phyloP scores from a whole-genome alignment of 2,113 vertebrate genomes.

The Sterna hirundo region DNA sequence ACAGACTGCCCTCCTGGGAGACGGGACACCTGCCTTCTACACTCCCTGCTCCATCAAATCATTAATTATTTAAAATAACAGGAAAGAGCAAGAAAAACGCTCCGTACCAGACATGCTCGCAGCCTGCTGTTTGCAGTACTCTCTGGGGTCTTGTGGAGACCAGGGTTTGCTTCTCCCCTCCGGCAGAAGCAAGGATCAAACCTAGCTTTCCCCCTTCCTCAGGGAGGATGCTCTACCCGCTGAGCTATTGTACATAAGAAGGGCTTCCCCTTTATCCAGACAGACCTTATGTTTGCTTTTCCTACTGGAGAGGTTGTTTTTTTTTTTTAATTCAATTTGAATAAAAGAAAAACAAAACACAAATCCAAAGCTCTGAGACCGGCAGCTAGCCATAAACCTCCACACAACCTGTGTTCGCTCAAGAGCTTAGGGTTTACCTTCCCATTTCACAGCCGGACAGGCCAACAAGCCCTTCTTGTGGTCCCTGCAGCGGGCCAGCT shows the following conservation, averaged over 20 bases:
- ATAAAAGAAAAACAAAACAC: not conserved
- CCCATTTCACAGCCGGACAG: not conserved
- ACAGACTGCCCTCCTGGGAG: conserved; percentile 43
- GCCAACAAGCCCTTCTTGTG: not conserved
- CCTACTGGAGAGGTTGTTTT: not conserved
- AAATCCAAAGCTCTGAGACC: not conserved
- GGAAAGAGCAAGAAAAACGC: conserved; percentile 37
- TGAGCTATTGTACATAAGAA: not conserved
- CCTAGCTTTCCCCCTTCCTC: not conserved
- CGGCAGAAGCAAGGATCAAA: conserved; percentile 26
- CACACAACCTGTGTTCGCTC: rapidly evolving
- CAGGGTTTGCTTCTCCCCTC: conserved; percentile 35
- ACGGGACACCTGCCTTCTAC: conserved; percentile 45
- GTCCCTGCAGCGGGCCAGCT: not conserved
- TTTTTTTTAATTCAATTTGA: not conserved
- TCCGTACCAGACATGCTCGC: not conserved
- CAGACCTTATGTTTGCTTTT: conserved; percentile 47
- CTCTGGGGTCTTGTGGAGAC: conserved; percentile 23
- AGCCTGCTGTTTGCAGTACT: not conserved
- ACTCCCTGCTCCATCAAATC: conserved; percentile 34
- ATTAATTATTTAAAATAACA: conserved; percentile 67
- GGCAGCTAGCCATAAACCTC: not conserved
- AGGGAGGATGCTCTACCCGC: not conserved
- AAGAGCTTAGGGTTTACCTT: not conserved
- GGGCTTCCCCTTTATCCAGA: conserved; percentile 1